A percentile compares a stretch with the other conserved stretches of the same genome.
phyloP scores from a whole-genome alignment of 1,140 invertebrate genomes.

The Neodiprion pinetum region DNA sequence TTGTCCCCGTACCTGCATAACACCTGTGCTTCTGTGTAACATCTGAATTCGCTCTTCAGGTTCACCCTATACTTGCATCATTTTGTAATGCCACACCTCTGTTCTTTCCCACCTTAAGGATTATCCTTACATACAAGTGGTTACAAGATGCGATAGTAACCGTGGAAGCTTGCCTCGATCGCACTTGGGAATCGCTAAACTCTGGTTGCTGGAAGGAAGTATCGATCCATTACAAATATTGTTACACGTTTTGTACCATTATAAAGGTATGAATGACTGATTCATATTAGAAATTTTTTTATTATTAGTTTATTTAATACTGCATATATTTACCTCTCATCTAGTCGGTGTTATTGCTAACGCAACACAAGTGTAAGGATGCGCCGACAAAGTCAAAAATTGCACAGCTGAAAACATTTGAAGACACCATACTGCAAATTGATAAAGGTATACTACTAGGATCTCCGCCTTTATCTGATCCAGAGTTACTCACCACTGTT shows the following conservation, averaged over 20 bases:
- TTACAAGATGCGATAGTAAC: constrained; percentile 50
- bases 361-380: constrained; percentile 29
- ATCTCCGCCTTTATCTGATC: constrained; percentile 65
- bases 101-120: background rate
- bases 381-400: constrained; percentile 17
- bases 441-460: constrained; percentile 87
- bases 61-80: background rate
- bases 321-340: constrained; percentile 19
- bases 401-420: constrained; percentile 31
- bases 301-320: background rate
- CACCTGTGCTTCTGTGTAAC: no score
- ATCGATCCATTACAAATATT: constrained; percentile 64
- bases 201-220: constrained; percentile 87
- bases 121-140: constrained; percentile 27
- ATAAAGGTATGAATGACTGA: constrained; percentile 63
- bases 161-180: constrained; percentile 71
- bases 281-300: constrained; percentile 14
- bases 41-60: background rate
- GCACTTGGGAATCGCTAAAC: constrained; percentile 82
- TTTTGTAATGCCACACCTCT: no score
- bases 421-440: constrained; percentile 71
- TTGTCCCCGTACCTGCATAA: no score
- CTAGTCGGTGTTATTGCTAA: constrained; percentile 47
- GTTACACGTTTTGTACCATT: constrained; percentile 69
- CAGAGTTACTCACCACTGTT: constrained; percentile 63